These are phyloP conservation scores for Burhinus bistriatus DNA, from an alignment of 2,113 vertebrate genomes.

Conservation along the genomic window DNA sequence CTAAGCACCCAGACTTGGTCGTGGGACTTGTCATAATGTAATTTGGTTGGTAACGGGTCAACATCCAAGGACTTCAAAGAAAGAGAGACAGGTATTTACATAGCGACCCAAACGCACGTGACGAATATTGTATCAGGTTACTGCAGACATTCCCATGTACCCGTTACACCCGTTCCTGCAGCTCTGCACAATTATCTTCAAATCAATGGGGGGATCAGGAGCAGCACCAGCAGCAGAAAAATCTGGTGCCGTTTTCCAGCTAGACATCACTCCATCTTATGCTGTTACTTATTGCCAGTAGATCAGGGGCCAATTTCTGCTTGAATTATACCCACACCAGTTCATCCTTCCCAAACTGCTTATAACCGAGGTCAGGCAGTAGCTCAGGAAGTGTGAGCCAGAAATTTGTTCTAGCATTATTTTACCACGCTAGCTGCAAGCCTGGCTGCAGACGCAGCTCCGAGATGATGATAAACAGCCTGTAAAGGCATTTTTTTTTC, in stretches of 20 bases:
- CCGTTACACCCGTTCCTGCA: not conserved
- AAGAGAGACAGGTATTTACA: not conserved
- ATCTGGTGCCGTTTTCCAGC: not conserved
- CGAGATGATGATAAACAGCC: not conserved
- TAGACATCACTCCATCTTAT: not conserved
- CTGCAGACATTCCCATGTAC: not conserved
- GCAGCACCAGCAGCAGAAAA: not conserved
- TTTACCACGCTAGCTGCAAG: not conserved
- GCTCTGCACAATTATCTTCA: not conserved
- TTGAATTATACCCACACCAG: not conserved
- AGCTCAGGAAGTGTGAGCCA: not conserved
- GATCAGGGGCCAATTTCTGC: not conserved
- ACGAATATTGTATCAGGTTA: not conserved
- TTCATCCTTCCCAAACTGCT: not conserved
- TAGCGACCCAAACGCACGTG: not conserved
- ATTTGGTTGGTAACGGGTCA: constrained; percentile 87
- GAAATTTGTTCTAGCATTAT: not conserved
- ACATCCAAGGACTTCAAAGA: constrained; percentile 83
- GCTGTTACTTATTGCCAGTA: not conserved
- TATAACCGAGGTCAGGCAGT: not conserved
- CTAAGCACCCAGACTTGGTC: constrained; percentile 96
- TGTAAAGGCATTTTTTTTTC: not conserved
- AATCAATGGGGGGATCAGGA: not conserved
- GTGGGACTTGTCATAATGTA: constrained; percentile 95
- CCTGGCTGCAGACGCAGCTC: not conserved